phyloP scores from a whole-genome alignment of 2,888 invertebrate genomes.

The Opisthograptis luteolata region DNA sequence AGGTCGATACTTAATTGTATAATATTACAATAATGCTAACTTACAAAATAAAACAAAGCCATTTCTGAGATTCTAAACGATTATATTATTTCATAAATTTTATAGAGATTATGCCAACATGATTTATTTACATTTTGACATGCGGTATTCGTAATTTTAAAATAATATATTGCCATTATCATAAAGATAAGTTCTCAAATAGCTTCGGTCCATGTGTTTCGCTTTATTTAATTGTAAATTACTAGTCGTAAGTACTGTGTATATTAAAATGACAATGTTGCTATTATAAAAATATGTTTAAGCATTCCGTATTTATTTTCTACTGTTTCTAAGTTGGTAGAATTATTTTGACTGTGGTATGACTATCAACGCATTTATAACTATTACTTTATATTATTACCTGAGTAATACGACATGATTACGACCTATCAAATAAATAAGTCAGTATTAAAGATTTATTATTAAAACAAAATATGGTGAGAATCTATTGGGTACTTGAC shows the following conservation, averaged over 20 bases:
- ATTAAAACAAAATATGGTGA: conserved; percentile 36
- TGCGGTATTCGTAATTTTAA: no score
- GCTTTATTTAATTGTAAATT: conserved; percentile 31
- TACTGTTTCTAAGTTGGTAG: conserved; percentile 25
- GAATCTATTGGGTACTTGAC: conserved; percentile 11
- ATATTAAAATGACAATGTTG: conserved; percentile 28
- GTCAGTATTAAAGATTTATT: conserved; percentile 65
- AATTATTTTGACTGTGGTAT: conserved; percentile 42
- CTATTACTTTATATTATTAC: no score
- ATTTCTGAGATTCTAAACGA: no score
- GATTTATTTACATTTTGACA: no score
- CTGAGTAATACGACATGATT: no score
- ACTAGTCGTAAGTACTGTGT: conserved; percentile 28
- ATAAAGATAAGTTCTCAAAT: background rate
- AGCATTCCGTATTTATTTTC: conserved; percentile 58
- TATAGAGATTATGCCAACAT: no score
- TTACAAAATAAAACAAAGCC: no score
- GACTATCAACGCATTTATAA: conserved; percentile 64
- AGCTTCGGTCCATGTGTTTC: conserved; percentile 20
- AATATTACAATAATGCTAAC: no score
- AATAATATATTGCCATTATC: background rate
- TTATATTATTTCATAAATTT: no score
- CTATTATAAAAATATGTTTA: conserved; percentile 40
- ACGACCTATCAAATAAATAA: conserved; percentile 55
- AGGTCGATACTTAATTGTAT: no score